Evolutionary conservation across 2,888 invertebrate genomes (phyloP).

Genomic region (Subacronicta megacephala): DNA sequence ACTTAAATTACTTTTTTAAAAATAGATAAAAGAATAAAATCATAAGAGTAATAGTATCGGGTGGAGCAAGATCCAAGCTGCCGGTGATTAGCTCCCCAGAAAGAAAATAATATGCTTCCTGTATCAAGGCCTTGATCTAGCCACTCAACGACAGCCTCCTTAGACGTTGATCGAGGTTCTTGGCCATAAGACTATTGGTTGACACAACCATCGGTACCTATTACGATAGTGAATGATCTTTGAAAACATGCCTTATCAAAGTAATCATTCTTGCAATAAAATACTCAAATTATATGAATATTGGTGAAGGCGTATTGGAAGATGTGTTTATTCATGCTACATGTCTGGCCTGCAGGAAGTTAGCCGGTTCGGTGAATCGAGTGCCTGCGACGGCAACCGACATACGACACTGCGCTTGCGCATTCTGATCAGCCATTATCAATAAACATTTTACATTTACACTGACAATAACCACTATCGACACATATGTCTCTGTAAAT

Average conservation of each 20-base stretch:
- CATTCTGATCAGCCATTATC: conserved; percentile 73
- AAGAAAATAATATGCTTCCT: no score
- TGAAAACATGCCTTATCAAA: conserved; percentile 27
- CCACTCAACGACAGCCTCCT: no score
- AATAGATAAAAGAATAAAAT: no score
- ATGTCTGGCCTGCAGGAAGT: conserved; percentile 81
- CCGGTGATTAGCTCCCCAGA: no score
- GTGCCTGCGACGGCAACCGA: conserved; percentile 67
- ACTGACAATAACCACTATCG: conserved; percentile 42
- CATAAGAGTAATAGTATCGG: no score
- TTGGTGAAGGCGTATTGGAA: conserved; percentile 62
- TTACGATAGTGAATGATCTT: conserved; percentile 19
- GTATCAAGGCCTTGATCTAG: no score
- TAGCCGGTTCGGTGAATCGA: conserved; percentile 80
- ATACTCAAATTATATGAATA: conserved; percentile 35
- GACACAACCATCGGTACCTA: no score
- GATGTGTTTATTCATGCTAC: conserved; percentile 81
- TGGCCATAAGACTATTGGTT: no score
- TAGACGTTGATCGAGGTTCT: no score
- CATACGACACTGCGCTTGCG: conserved; percentile 73
- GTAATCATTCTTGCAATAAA: conserved; percentile 25
- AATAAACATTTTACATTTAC: conserved; percentile 63
- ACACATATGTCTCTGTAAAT: conserved; percentile 52
- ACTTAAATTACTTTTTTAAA: no score
- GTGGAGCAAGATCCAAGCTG: no score